phyloP scores from a whole-genome alignment of 2,113 vertebrate genomes.

The Alces alces region DNA sequence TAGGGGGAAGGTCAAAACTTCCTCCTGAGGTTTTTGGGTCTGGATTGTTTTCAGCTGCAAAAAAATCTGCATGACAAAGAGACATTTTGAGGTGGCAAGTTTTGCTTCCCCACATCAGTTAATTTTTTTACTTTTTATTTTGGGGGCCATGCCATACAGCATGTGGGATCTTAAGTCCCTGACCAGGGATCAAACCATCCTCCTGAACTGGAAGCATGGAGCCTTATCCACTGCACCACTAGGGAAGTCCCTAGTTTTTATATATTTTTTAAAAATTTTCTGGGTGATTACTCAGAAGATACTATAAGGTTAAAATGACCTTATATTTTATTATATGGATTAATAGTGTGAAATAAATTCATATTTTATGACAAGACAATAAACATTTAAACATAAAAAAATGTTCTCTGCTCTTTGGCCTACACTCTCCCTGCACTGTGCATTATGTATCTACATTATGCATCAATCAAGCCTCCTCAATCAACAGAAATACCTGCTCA shows the following conservation, averaged over 20 bases:
- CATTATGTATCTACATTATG: not conserved
- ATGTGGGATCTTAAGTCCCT: not conserved
- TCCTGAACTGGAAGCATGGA: not conserved
- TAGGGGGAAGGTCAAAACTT: not conserved
- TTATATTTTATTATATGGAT: not conserved
- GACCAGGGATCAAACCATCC: not conserved
- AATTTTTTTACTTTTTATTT: not conserved
- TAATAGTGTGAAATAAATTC: not conserved
- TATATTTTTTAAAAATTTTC: not conserved
- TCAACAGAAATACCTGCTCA: not conserved
- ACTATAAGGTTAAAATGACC: not conserved
- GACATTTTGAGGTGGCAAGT: not conserved
- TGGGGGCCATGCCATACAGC: not conserved
- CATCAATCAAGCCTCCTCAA: not conserved
- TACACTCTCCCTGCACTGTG: not conserved
- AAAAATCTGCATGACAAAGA: not conserved
- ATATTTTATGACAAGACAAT: not conserved
- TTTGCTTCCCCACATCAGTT: not conserved
- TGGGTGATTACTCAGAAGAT: not conserved
- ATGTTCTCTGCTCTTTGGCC: not conserved
- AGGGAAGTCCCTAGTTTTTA: not conserved
- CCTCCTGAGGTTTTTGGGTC: not conserved
- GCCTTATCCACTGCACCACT: not conserved
- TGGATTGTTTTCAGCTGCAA: not conserved
- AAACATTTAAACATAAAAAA: not conserved